A percentile compares a stretch with the other conserved stretches of the same genome.
These are phyloP conservation scores for Drosophila kurseongensis DNA, from an alignment of 1,140 invertebrate genomes.

Conservation along the genomic window DNA sequence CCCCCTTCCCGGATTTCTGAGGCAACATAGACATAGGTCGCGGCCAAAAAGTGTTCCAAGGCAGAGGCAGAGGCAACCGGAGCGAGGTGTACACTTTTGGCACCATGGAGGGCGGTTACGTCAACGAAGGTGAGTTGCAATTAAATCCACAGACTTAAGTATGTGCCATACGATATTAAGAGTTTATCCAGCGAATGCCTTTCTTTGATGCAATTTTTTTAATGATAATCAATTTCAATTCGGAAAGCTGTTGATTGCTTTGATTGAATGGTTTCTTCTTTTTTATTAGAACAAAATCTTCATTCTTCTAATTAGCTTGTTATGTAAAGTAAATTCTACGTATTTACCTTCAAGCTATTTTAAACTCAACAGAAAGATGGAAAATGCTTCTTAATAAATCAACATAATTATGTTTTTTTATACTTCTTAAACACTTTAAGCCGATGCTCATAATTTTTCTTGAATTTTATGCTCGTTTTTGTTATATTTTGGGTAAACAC, in stretches of 20 bases:
- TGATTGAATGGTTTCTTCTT: not conserved
- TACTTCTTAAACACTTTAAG: too few species aligned
- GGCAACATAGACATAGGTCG: conserved; percentile 64
- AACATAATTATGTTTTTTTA: not conserved
- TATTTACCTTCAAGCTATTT: not conserved
- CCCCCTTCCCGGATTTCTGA: conserved; percentile 10
- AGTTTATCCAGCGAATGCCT: conserved; percentile 21
- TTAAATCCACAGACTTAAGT: conserved; percentile 4
- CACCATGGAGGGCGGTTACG: conserved; percentile 84
- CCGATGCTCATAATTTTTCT: not conserved
- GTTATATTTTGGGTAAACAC: not conserved
- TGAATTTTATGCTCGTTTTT: not conserved
- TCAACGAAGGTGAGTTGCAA: conserved; percentile 81
- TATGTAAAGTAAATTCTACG: not conserved
- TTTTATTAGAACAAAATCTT: not conserved
- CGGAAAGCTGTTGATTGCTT: conserved; percentile 4
- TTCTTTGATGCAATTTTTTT: conserved; percentile 12
- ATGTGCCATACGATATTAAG: conserved; percentile 7
- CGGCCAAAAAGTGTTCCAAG: conserved; percentile 73
- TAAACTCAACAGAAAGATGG: not conserved
- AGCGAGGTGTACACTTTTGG: conserved; percentile 83
- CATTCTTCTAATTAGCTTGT: not conserved
- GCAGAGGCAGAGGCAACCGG: conserved; percentile 58
- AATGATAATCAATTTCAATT: not conserved
- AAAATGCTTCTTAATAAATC: not conserved